These are phyloP conservation scores for Cabera pusaria DNA, from an alignment of 2,888 invertebrate genomes.

Conservation along the genomic window DNA sequence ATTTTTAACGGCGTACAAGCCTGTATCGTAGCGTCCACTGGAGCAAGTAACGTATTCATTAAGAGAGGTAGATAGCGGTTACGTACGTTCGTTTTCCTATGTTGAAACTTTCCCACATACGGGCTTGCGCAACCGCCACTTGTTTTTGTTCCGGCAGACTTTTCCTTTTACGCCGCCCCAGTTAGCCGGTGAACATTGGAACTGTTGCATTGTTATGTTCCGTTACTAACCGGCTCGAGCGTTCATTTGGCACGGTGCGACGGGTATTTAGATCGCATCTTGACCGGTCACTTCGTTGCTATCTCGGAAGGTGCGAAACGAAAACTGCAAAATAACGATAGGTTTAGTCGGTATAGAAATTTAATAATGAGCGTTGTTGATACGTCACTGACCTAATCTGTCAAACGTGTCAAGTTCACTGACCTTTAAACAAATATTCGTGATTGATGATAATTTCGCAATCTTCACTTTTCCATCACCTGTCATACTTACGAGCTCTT, in stretches of 20 bases:
- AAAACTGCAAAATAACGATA: too few species aligned
- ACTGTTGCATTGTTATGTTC: constrained; percentile 55
- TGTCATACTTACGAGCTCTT: too few species aligned
- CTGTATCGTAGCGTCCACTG: constrained; percentile 40
- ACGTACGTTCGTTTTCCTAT: constrained; percentile 65
- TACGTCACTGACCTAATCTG: constrained; percentile 9
- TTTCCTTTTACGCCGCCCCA: constrained; percentile 67
- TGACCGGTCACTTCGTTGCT: constrained; percentile 20
- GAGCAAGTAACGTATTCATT: constrained; percentile 61
- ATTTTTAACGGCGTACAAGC: constrained; percentile 72
- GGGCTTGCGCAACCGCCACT: constrained; percentile 73
- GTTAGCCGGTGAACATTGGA: constrained; percentile 48
- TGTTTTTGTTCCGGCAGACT: constrained; percentile 76
- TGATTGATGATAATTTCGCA: too few species aligned
- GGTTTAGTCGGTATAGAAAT: too few species aligned
- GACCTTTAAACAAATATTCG: too few species aligned
- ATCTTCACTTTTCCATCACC: too few species aligned
- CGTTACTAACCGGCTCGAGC: constrained; percentile 48
- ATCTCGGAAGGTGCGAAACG: too few species aligned
- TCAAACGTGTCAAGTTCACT: too few species aligned
- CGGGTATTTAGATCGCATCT: constrained; percentile 32
- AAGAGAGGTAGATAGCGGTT: constrained; percentile 50
- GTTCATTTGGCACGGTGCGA: constrained; percentile 35
- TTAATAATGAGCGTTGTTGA: too few species aligned
- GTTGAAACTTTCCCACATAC: constrained; percentile 78